phyloP scores from a whole-genome alignment of 2,113 vertebrate species.

The Melanerpes aurifrons region DNA sequence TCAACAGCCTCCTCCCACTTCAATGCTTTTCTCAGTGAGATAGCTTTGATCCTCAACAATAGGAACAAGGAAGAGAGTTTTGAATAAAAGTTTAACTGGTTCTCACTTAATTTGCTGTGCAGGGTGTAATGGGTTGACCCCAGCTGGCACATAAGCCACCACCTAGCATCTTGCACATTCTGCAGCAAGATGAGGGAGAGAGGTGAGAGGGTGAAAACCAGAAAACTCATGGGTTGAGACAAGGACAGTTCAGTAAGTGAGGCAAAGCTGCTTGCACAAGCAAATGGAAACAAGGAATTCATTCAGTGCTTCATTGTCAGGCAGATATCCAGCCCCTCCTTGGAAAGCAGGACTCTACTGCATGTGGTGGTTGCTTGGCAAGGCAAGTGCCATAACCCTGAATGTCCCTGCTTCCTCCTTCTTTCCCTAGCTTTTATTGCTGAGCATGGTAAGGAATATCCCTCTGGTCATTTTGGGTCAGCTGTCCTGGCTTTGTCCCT shows the following conservation, averaged over 20 bases:
- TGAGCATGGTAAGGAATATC: background rate
- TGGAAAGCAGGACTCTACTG: background rate
- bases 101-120: background rate
- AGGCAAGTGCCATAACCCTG: fast-evolving
- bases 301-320: background rate
- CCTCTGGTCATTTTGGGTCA: background rate
- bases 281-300: background rate
- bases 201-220: background rate
- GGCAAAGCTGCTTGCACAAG: background rate
- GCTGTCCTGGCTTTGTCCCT: background rate
- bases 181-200: background rate
- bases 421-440: background rate
- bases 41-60: conserved; percentile 1
- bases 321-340: background rate
- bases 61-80: background rate
- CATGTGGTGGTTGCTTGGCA: fast-evolving
- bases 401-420: background rate
- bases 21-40: background rate
- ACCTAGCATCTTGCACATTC: background rate
- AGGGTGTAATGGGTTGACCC: background rate
- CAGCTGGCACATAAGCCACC: background rate
- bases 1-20: conserved; percentile 5
- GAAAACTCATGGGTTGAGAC: background rate
- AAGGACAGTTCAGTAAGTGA: background rate
- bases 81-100: background rate